Evolutionary conservation across 2,888 invertebrate species (phyloP).

Genomic region (Lasioglossum pauxillum): DNA sequence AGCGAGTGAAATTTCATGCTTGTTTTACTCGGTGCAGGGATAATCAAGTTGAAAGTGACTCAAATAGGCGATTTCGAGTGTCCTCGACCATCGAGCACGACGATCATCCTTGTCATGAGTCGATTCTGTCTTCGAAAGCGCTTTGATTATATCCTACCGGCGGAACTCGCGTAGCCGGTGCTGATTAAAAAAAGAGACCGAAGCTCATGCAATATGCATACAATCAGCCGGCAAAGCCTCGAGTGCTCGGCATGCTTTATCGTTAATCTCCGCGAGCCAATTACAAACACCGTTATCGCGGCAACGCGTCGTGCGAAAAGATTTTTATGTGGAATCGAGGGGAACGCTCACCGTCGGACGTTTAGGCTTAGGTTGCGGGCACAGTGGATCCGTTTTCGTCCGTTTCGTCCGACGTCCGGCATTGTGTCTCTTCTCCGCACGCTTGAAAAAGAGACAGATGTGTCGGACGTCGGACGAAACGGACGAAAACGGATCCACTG

Average conservation of each 20-base stretch:
- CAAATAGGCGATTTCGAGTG: neutral
- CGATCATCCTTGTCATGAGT: neutral
- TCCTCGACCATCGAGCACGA: neutral
- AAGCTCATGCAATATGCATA: slow-evolving; percentile 41
- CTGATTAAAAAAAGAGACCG: slow-evolving; percentile 12
- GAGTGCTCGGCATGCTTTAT: slow-evolving; percentile 41
- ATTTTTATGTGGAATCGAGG: slow-evolving; percentile 11
- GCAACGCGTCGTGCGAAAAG: slow-evolving; percentile 11
- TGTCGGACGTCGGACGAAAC: no score
- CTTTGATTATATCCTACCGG: slow-evolving; percentile 4
- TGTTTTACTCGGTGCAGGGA: neutral
- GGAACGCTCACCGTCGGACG: neutral
- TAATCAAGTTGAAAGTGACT: neutral
- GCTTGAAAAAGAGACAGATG: no score
- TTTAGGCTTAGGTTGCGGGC: neutral
- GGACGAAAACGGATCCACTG: no score
- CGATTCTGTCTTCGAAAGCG: neutral
- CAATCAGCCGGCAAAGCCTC: slow-evolving; percentile 19
- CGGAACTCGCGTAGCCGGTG: neutral
- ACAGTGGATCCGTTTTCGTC: no score
- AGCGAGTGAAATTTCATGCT: neutral
- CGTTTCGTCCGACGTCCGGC: no score
- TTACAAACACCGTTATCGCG: slow-evolving; percentile 51
- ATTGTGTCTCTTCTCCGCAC: no score
- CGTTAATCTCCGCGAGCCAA: slow-evolving; percentile 46